Conservation (phyloP, 2,797 vertebrate genomes). For the Rhadinocentrus ornatus region DNA sequence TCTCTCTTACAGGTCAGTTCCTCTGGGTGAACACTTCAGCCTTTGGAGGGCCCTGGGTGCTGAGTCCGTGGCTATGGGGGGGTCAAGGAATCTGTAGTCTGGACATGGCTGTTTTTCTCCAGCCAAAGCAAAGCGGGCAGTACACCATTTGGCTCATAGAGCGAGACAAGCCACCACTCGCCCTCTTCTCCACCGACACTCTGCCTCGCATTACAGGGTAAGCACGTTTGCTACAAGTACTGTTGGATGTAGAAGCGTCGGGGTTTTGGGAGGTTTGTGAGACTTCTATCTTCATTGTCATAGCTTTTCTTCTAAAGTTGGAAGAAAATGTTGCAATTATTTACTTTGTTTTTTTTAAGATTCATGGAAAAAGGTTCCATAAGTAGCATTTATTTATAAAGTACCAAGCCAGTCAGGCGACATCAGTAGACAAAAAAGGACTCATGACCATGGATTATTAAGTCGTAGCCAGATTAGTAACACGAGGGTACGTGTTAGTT, state of each 20-base stretch:
- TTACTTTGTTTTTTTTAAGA: too few relatives aligned
- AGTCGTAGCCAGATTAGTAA: too few relatives aligned
- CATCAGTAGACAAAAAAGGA: too few relatives aligned
- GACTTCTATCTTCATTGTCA: background rate
- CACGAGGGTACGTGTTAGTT: too few relatives aligned
- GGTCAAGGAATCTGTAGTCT: constrained; percentile 72
- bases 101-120: constrained; percentile 83
- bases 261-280: background rate
- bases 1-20: constrained; percentile 76
- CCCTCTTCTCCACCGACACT: constrained; percentile 80
- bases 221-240: constrained; percentile 39
- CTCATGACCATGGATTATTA: too few relatives aligned
- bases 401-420: too few relatives aligned
- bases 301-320: background rate
- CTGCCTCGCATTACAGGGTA: constrained; percentile 82
- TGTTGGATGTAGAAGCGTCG: background rate
- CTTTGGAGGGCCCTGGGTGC: constrained; percentile 82
- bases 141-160: constrained; percentile 84
- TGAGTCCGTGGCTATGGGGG: constrained; percentile 83
- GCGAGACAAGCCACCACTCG: constrained; percentile 78
- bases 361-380: too few relatives aligned
- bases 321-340: too few relatives aligned
- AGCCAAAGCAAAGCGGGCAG: constrained; percentile 80
- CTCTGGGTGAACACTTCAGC: constrained; percentile 81
- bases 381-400: too few relatives aligned